Evolutionary conservation across 2,797 vertebrate genomes (phyloP), one percentile per base, ranked within the genome.

Genomic region (Falco berigora): DNA sequence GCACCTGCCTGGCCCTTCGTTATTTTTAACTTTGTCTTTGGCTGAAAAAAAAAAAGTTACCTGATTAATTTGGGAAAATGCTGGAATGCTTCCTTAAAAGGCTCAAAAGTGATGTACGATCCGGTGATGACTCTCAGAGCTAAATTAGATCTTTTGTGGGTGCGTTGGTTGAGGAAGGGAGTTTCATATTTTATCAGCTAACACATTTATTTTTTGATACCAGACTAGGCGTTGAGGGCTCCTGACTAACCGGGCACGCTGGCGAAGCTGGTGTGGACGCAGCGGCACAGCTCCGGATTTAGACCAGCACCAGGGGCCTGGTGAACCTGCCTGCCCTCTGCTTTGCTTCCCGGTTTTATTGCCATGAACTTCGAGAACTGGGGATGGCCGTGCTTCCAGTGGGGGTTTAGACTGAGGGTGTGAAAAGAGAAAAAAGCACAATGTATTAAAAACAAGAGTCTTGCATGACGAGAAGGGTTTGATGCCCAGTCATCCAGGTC

Each of bases 31-130:
- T 88, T 76, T 47, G 77, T 4, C 87, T 44, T 44, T 66, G 68
- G 32, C 67, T 72, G 44, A 12, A 36, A 64, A 58, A 64, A 58
- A 32, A 23, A 44, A 67, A 12, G 7, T 27, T 68, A 63, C 73
- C 58, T 25, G 63, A 34, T 81, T 55, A 73, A 76, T 73, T 55
- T 59, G 83, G 83, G 82, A 75, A 73, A 46, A 76, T 77, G 64
- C 78, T 55, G 78, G 61, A 59, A 42, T 11, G 30, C 55, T 90
- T 80, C 82, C 92, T 95, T 88, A 90, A 86, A 95, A 92, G 93
- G 82, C 86, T 84, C 53, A 13, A 4, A 14, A 76, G 76, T 55
- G 90, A 69, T 83, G 61, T 64, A 71, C 80, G 30, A 84, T 12
- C 74, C 76, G 40, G 82, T 66, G 96, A 75, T 78, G 92, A 84